Percentiles rank a stretch among this genome's conserved stretches.
These are phyloP conservation scores for Gallinago solitaria DNA, from an alignment of 2,797 vertebrate genomes.

Conservation along the genomic window DNA sequence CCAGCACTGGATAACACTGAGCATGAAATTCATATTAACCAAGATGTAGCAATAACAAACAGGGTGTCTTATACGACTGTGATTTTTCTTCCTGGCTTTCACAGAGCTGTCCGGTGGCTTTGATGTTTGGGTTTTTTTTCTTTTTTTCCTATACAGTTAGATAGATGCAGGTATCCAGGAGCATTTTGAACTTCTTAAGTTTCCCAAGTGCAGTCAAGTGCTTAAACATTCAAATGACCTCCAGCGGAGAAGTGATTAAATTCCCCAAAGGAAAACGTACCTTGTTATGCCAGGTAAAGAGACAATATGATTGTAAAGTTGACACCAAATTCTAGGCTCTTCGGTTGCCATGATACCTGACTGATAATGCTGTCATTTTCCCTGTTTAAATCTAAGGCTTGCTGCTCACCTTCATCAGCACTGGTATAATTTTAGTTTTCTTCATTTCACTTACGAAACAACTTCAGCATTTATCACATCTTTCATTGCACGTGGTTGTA, in stretches of 20 bases:
- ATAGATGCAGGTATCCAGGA: not conserved
- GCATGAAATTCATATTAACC: not conserved
- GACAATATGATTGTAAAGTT: slow-evolving; percentile 8
- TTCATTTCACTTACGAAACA: slow-evolving; percentile 21
- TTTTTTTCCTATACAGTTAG: not conserved
- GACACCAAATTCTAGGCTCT: slow-evolving; percentile 21
- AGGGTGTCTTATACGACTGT: not conserved
- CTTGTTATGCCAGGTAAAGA: not conserved
- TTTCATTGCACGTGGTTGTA: not conserved
- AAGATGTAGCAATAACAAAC: not conserved
- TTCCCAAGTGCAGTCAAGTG: not conserved
- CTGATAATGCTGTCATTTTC: slow-evolving; percentile 51
- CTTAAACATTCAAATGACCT: not conserved
- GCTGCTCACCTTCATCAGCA: slow-evolving; percentile 35
- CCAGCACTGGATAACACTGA: not conserved
- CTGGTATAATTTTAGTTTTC: not conserved
- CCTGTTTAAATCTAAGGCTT: slow-evolving; percentile 16
- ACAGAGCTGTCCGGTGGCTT: not conserved
- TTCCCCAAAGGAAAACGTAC: not conserved
- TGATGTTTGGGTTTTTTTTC: accelerated
- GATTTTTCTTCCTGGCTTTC: not conserved
- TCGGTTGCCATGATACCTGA: slow-evolving; percentile 48
- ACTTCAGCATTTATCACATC: slow-evolving; percentile 26
- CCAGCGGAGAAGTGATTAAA: not conserved
- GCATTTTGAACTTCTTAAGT: not conserved